A percentile compares a stretch with the other conserved stretches of the same genome.
phyloP scores from a whole-genome alignment of 2,113 vertebrate species.

The Erythrolamprus reginae region DNA sequence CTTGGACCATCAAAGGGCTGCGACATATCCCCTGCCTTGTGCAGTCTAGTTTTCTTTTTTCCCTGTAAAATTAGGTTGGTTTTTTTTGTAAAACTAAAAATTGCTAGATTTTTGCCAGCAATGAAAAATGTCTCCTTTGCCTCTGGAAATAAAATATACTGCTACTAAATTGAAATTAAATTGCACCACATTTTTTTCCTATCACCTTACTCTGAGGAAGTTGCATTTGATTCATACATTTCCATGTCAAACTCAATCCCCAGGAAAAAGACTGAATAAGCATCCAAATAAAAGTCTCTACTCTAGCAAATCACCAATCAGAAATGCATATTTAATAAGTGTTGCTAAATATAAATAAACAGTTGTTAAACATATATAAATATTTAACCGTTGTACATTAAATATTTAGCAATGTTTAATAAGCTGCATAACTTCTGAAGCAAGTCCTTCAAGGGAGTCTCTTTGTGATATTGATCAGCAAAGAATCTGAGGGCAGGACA shows the following conservation, averaged over 20 bases:
- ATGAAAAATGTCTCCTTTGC: background rate
- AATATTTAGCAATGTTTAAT: background rate
- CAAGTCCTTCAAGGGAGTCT: background rate
- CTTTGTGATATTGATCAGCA: background rate
- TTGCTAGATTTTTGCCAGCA: too few species aligned
- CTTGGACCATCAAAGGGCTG: background rate
- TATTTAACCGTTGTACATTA: background rate
- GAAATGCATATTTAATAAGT: background rate
- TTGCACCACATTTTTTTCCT: background rate
- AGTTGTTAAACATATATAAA: background rate
- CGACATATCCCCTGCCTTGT: background rate
- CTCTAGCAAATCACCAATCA: background rate
- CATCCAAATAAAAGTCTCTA: background rate
- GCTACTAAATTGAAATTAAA: background rate
- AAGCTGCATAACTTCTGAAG: background rate
- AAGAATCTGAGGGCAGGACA: background rate
- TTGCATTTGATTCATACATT: background rate
- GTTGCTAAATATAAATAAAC: background rate
- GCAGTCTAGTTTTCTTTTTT: background rate
- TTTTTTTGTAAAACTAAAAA: background rate
- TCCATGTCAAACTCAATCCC: background rate
- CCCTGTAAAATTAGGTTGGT: background rate
- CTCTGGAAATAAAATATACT: background rate
- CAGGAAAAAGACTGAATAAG: background rate
- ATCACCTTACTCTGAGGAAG: slow-evolving; percentile 11